phyloP scores from a whole-genome alignment of 2,113 vertebrate genomes.

The Oenanthe melanoleuca region DNA sequence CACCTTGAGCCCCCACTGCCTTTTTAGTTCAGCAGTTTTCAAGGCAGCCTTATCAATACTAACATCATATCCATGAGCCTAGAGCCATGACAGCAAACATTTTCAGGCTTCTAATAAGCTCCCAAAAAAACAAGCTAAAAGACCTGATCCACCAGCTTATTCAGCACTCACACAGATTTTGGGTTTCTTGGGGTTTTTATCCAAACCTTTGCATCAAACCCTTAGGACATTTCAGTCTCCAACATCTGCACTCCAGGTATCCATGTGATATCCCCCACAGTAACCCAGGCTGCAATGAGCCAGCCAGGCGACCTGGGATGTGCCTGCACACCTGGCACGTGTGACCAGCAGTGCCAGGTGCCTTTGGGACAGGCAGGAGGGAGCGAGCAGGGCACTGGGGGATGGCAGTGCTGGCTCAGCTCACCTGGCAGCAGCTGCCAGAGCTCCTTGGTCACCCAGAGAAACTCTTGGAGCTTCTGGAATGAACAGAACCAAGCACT shows the following conservation, averaged over 20 bases:
- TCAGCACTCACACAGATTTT: background rate
- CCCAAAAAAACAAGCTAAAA: background rate
- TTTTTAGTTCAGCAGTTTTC: background rate
- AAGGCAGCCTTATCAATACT: accelerated
- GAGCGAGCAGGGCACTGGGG: accelerated
- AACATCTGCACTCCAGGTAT: background rate
- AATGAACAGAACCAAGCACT: background rate
- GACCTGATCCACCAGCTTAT: background rate
- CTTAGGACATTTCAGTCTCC: background rate
- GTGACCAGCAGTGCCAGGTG: background rate
- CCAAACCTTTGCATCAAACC: background rate
- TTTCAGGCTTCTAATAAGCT: background rate
- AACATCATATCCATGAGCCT: background rate
- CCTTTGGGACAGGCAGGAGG: background rate
- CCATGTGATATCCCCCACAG: background rate
- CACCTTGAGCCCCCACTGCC: background rate
- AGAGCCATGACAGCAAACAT: background rate
- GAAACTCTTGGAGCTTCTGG: background rate
- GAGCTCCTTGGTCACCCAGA: background rate
- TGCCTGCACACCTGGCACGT: background rate
- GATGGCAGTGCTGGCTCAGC: background rate
- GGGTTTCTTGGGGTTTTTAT: background rate
- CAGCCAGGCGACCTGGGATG: background rate
- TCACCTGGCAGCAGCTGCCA: background rate
- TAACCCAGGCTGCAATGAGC: background rate